Percentiles rank a stretch among this genome's conserved stretches.
These are phyloP conservation scores for Silvanus unidentatus DNA, from an alignment of 2,888 invertebrate species.

Conservation along the genomic window DNA sequence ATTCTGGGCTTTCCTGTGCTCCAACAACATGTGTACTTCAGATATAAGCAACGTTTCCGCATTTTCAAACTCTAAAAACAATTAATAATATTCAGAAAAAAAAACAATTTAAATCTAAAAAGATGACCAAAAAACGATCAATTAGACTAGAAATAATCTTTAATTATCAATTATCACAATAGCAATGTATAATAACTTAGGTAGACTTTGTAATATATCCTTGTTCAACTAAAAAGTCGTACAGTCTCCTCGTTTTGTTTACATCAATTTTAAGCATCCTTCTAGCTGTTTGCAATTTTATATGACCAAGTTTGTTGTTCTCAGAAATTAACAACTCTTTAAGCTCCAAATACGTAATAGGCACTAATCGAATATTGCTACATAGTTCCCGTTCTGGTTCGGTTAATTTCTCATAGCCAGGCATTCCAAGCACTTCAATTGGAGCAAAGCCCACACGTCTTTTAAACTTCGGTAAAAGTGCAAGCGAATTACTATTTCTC, in stretches of 20 bases:
- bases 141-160: not conserved
- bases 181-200: not conserved
- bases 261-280: constrained; percentile 87
- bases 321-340: constrained; percentile 69
- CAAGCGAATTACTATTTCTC: constrained; percentile 18
- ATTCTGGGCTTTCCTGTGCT: constrained; percentile 95
- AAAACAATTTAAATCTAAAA: too few species aligned
- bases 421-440: constrained; percentile 65
- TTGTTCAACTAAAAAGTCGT: constrained; percentile 67
- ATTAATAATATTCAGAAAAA: constrained; percentile 1
- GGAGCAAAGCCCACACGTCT: constrained; percentile 49
- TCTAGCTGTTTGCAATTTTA: constrained; percentile 77
- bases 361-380: constrained; percentile 66
- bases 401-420: constrained; percentile 69
- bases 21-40: constrained; percentile 91
- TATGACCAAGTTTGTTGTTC: constrained; percentile 66
- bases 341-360: constrained; percentile 72
- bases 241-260: constrained; percentile 83
- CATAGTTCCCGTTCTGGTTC: constrained; percentile 71
- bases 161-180: not conserved
- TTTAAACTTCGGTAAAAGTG: constrained; percentile 29
- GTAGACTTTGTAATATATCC: constrained; percentile 62
- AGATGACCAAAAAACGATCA: not conserved
- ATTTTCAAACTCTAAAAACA: constrained; percentile 86
- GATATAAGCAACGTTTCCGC: constrained; percentile 95